Evolutionary conservation across 2,797 vertebrate genomes (phyloP), one percentile per base, ranked within the genome.

Genomic region (Heteromormyrus szaboi): DNA sequence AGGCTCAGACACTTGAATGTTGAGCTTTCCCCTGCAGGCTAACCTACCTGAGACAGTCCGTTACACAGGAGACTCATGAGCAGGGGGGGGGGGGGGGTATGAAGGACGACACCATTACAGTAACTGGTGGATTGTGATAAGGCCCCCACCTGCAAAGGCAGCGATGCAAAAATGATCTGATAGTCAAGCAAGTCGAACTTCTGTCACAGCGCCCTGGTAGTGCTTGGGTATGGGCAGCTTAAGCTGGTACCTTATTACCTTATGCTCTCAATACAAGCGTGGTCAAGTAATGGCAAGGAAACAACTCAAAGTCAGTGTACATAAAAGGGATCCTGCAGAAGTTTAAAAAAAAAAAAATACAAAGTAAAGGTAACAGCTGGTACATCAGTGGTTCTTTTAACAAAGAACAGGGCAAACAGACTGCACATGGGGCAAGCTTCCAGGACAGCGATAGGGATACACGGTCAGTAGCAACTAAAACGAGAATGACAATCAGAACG

Each of bases 231-330:
- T 48, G 62, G 83, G 56, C 83, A 89, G 83, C 46, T 72, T 65
- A 68, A 89, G 88, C 88, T 29, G 41, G 84, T 76, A 54, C 83
- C 48, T 89, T 72, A 65, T 89, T 76, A 44, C 59, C 48, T 89
- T 72, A 65, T 89, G 88, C 46, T 89, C 46, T 72, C 25, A 68
- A 72, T 48, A 85, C 81, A 85, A 84, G 59, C 44, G n/a, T 50
- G 41, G 79, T 88, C 79, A 86, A 86, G 88, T 86, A 89, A 53
- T 19, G 50, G 22, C 50, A 68, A 89, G 46, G 79, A 85, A 89
- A 88, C 44, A 37, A 11, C 29, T 72, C 44, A 84, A 86, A 86
- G 41, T 89, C 87, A 87, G n/a, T 25, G 59, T 65, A 54, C 85
- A 44, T 68, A 50, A 62, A 51, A 89, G 83, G 81, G 41, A 50